Base-by-base conservation (phyloP, 2,113 vertebrate species). In the Platichthys flesus region DNA sequence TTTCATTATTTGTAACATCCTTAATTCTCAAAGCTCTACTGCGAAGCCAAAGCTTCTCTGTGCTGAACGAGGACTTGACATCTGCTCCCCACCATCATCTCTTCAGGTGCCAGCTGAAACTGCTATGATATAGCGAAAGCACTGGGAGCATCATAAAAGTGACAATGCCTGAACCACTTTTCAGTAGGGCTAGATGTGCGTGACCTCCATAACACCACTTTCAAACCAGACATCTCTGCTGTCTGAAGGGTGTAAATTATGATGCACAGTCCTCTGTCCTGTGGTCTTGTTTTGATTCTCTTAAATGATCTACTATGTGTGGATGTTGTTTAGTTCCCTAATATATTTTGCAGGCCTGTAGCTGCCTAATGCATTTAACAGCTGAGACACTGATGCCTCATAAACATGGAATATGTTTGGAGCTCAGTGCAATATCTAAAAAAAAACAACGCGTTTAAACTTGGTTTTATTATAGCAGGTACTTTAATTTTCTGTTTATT, bases 181-280 rank as follows among this genome's bases (percentile, higher is more conserved):
- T 40, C 61, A 58, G 40, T 28, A 3, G 71, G 2, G 4, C 7
- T 60, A 42, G 42, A 67, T 55, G 49, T 75, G 51, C n/a, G 14
- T 59, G 71, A 67, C 54, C 60, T 75, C 16, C 5, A 21, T 56
- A 78, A 63, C 59, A 58, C 1, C 56, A 45, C 16, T 60, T 72
- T 59, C 20, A 67, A 58, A 67, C 9, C 51, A 56, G 26, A 59
- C 9, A 14, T 72, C 20, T 45, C 31, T 49, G 49, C n/a, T 49
- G 12, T 72, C n/a, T 63, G 35, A 57, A 68, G 49, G 59, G 40
- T 64, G 5, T 57, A 58, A 45, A 69, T 58, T 18, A 37, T 51
- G 59, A 55, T 45, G 23, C 24, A 20, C 57, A 35, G 12, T 51
- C 21, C 13, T 13, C 5, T 24, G 5, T 9, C 8, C 14, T 42